Percentiles rank a stretch among this genome's conserved stretches.
Conservation (phyloP, 2,888 invertebrate species). For the Sminthurinus aureus region DNA sequence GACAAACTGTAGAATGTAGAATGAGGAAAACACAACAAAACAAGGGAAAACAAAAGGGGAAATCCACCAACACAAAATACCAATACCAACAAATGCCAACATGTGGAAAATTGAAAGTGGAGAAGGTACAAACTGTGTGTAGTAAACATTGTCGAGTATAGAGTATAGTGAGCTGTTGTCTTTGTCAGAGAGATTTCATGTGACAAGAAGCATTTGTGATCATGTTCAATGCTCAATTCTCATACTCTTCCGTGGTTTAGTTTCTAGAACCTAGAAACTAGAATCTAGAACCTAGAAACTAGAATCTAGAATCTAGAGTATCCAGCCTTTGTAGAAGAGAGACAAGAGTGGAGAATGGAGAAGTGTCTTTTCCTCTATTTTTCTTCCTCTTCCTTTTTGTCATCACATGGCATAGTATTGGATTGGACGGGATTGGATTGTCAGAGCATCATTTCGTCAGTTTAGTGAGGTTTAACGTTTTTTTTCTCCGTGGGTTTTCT, state of each 20-base stretch:
- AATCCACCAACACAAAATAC: neutral
- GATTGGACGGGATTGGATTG: neutral
- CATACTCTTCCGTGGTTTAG: slow-evolving; percentile 6
- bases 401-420: too few relatives aligned
- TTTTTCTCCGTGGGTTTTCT: neutral
- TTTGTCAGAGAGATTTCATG: slow-evolving; percentile 29
- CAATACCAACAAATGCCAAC: too few relatives aligned
- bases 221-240: too few relatives aligned
- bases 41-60: slow-evolving; percentile 36
- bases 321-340: too few relatives aligned
- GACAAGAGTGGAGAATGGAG: too few relatives aligned
- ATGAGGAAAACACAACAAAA: slow-evolving; percentile 18
- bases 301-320: too few relatives aligned
- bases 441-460: neutral
- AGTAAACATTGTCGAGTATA: too few relatives aligned
- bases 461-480: neutral
- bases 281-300: too few relatives aligned
- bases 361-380: neutral
- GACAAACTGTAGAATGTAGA: neutral
- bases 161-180: neutral
- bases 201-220: slow-evolving; percentile 39
- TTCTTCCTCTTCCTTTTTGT: neutral
- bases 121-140: too few relatives aligned
- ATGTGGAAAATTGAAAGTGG: slow-evolving; percentile 18
- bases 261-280: neutral